These are phyloP conservation scores for Trichogramma evanescens DNA, from an alignment of 2,888 invertebrate species.

Conservation along the genomic window DNA sequence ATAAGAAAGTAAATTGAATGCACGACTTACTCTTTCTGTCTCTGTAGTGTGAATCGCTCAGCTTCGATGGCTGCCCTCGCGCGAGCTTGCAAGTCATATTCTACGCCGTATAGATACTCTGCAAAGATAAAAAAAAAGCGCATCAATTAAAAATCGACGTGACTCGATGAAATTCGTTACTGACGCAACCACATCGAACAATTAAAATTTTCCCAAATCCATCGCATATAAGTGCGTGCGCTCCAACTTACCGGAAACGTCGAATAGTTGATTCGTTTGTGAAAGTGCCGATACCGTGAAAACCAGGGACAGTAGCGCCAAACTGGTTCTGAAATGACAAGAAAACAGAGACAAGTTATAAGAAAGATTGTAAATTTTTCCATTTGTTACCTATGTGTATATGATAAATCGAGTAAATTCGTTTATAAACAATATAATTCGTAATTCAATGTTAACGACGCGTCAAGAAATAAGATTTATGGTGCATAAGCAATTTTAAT, in stretches of 20 bases:
- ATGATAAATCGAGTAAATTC: background rate
- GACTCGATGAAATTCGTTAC: background rate
- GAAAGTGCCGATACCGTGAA: constrained; percentile 31
- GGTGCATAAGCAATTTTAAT: too few species aligned
- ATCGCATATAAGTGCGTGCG: background rate
- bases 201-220: background rate
- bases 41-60: constrained; percentile 38
- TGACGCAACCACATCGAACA: background rate
- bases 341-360: background rate
- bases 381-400: background rate
- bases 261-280: constrained; percentile 32
- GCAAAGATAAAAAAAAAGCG: constrained; percentile 18
- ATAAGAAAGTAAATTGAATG: too few species aligned
- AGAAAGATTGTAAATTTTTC: background rate
- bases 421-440: too few species aligned
- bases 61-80: constrained; percentile 44
- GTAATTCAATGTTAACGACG: too few species aligned
- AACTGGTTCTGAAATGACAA: constrained; percentile 36
- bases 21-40: constrained; percentile 32
- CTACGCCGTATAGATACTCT: constrained; percentile 44
- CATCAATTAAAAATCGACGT: background rate
- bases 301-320: constrained; percentile 35
- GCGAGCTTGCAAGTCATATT: constrained; percentile 43
- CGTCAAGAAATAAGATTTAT: too few species aligned
- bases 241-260: constrained; percentile 36